Evolutionary conservation across 2,113 vertebrate genomes (phyloP).

Genomic region (Albula glossodonta): DNA sequence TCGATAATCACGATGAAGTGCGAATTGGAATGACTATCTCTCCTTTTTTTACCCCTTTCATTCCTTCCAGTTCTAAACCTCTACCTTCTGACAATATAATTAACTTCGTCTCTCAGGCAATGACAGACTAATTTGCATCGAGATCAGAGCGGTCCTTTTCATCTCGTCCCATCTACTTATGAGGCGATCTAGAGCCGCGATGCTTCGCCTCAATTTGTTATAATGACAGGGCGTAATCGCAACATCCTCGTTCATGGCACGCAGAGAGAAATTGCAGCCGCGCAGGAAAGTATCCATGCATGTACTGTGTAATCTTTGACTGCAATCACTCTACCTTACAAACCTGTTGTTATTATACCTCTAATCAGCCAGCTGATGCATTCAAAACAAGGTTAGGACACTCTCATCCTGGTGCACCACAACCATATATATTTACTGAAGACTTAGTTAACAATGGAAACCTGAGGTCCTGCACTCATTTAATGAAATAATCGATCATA

Average conservation of each 20-base stretch:
- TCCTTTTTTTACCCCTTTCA: conserved; percentile 39
- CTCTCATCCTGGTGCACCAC: not conserved
- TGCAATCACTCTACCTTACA: conserved; percentile 62
- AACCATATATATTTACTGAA: not conserved
- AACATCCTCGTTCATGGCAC: conserved; percentile 54
- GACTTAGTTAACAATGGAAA: not conserved
- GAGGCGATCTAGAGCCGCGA: conserved; percentile 71
- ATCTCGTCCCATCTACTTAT: conserved; percentile 59
- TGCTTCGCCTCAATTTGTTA: conserved; percentile 78
- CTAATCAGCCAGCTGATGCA: conserved; percentile 61
- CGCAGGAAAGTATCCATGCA: conserved; percentile 71
- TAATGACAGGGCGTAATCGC: conserved; percentile 82
- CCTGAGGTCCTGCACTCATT: not conserved
- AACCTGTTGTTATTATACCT: conserved; percentile 59
- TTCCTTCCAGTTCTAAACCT: conserved; percentile 39
- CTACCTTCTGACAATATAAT: conserved; percentile 71
- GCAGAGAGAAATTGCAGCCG: conserved; percentile 72
- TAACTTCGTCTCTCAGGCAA: conserved; percentile 63
- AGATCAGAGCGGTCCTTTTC: conserved; percentile 66
- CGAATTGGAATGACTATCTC: conserved; percentile 40
- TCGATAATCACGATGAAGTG: not conserved
- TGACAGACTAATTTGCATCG: conserved; percentile 58
- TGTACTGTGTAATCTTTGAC: conserved; percentile 72
- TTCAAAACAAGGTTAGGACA: not conserved
- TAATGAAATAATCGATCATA: not conserved